Evolutionary conservation across 2,888 invertebrate genomes (phyloP).

Genomic region (Anthrax anthrax): DNA sequence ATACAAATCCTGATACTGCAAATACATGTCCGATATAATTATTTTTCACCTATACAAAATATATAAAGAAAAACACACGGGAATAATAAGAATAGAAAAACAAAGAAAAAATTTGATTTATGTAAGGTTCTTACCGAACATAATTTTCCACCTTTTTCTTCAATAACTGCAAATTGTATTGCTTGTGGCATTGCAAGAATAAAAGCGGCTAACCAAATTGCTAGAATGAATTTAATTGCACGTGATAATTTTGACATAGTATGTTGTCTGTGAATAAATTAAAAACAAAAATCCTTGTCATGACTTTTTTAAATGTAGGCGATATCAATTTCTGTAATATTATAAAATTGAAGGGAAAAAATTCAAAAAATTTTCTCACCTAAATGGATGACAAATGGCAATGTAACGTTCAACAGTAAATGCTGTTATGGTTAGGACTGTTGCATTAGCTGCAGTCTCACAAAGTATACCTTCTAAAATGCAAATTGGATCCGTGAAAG

Average conservation of each 20-base stretch:
- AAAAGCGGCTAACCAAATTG: constrained; percentile 68
- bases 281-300: no score
- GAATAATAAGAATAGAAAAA: no score
- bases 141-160: constrained; percentile 23
- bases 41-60: constrained; percentile 25
- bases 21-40: constrained; percentile 50
- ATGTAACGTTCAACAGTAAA: constrained; percentile 81
- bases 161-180: constrained; percentile 31
- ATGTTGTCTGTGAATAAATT: constrained; percentile 37
- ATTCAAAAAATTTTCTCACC: constrained; percentile 17
- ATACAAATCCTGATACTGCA: constrained; percentile 64
- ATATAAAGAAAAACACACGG: neutral
- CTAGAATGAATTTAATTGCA: constrained; percentile 63
- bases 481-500: constrained; percentile 65
- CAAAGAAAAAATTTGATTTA: no score
- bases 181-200: constrained; percentile 61
- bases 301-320: no score
- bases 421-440: constrained; percentile 73
- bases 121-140: constrained; percentile 2
- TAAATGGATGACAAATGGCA: constrained; percentile 73
- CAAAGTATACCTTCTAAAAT: constrained; percentile 60
- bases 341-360: no score
- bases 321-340: neutral
- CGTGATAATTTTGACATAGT: constrained; percentile 78
- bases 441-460: constrained; percentile 75